These are phyloP conservation scores for Taphrorychus bicolor DNA, from an alignment of 2,888 invertebrate genomes.

Conservation along the genomic window DNA sequence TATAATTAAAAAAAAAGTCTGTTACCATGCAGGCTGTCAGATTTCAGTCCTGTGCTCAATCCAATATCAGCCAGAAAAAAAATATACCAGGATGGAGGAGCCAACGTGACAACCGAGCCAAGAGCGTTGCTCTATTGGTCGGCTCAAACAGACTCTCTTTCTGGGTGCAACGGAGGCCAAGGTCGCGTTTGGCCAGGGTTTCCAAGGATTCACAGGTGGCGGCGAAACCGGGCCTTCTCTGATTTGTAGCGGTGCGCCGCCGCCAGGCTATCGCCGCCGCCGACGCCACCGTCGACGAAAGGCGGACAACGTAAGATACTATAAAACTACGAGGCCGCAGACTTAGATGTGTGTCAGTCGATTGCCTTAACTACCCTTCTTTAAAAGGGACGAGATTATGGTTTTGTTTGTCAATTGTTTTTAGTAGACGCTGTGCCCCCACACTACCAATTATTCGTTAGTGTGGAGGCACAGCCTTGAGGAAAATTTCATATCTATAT, in stretches of 20 bases:
- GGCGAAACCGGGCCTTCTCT: constrained; percentile 19
- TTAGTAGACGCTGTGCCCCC: not conserved
- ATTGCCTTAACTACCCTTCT: not conserved
- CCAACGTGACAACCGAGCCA: constrained; percentile 12
- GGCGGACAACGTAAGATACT: constrained; percentile 8
- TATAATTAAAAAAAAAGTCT: no score
- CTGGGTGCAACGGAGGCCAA: constrained; percentile 42
- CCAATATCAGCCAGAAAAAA: no score
- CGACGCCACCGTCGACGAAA: not conserved
- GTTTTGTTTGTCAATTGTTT: not conserved
- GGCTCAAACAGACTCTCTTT: constrained; percentile 30
- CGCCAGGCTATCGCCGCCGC: constrained; percentile 12
- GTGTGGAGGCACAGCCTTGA: not conserved
- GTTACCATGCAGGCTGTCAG: no score
- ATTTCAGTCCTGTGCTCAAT: no score
- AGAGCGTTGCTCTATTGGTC: constrained; percentile 25
- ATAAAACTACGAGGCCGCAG: not conserved
- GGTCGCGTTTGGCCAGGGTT: constrained; percentile 47
- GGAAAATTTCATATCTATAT: no score
- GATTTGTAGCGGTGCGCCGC: constrained; percentile 32
- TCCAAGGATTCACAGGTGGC: constrained; percentile 45
- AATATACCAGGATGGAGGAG: no score
- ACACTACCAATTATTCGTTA: not conserved
- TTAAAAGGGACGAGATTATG: not conserved
- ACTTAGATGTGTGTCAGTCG: not conserved